Percentiles rank a stretch among this genome's conserved stretches.
These are phyloP conservation scores for Mesoclemmys tuberculata DNA, from an alignment of 2,113 vertebrate species.

Conservation along the genomic window DNA sequence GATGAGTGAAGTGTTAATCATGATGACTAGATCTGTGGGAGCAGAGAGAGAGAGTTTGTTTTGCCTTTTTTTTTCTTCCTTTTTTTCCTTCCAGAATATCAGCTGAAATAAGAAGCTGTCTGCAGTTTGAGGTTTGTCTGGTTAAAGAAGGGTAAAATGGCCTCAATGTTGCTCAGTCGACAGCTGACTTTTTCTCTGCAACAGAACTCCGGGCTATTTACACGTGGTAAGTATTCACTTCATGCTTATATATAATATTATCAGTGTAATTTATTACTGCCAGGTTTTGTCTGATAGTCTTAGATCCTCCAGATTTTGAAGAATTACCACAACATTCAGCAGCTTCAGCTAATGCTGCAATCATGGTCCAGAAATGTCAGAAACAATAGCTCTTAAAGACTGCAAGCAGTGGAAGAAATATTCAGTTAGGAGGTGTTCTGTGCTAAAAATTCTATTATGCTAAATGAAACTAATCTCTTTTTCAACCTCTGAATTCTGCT, in stretches of 20 bases:
- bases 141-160: conserved; percentile 80
- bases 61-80: background rate
- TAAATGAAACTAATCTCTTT: background rate
- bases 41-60: background rate
- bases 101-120: background rate
- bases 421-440: background rate
- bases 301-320: background rate
- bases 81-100: conserved; percentile 35
- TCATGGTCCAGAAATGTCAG: background rate
- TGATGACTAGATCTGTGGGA: background rate
- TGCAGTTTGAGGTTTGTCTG: conserved; percentile 1
- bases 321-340: background rate
- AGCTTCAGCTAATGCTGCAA: background rate
- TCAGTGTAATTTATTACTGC: background rate
- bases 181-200: conserved; percentile 80
- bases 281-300: background rate
- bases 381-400: background rate
- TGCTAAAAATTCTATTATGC: background rate
- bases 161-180: conserved; percentile 81
- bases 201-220: conserved; percentile 77
- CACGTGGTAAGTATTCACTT: conserved; percentile 71
- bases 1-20: background rate
- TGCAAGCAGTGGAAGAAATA: background rate
- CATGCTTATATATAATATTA: accelerated
- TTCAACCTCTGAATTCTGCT: background rate